Evolutionary conservation across 2,113 vertebrate genomes (phyloP), one percentile per base, ranked within the genome.

Genomic region (Tragulus kanchil): DNA sequence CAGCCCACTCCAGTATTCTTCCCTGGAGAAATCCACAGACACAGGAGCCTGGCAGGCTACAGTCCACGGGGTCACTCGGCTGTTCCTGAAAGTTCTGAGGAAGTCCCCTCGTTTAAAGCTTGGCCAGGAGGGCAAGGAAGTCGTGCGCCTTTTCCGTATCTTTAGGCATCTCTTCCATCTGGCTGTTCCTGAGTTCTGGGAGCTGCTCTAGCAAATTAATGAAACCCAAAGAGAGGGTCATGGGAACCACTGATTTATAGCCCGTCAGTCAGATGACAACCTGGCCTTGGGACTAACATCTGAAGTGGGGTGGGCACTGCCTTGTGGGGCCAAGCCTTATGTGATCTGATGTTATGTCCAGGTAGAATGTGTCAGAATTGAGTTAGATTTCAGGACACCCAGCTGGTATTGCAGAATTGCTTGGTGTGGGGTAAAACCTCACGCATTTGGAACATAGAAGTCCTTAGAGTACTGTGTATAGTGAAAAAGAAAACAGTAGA

Each of bases 141-240:
- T 17, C 54, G 14, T 1, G 6, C 12, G 25, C 8, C 31, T 48
- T 52, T 82, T 31, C 16, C 54, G 69, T 5, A 12, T 15, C 42
- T 25, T 36, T 36, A 6, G 4, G 54, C 25, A 48, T 56, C 56
- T 75, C 67, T 64, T 89, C 23, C 93, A 62, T 42, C 69, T 90
- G 69, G 36, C 52, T 85, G 8, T 61, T 61, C 81, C 28, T 50
- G 54, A 78, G 31, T 86, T 52, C 61, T 19, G 4, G 61, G 54
- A 95, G 45, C 71, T 26, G 28, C 31, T 78, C 61, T 52, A 79
- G 31, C 21, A 91, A 91, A 62, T 79, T 69, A 85, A 79, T 61
- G 3, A 6, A 79, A 62, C 11, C 31, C 3, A 82, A 11, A 31
- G n/a, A 3, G 26, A 71, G 8, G 54, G 28, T 7, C 52, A n/a